Base-by-base conservation (phyloP, 2,113 vertebrate species). In the Pygathrix nemaeus region DNA sequence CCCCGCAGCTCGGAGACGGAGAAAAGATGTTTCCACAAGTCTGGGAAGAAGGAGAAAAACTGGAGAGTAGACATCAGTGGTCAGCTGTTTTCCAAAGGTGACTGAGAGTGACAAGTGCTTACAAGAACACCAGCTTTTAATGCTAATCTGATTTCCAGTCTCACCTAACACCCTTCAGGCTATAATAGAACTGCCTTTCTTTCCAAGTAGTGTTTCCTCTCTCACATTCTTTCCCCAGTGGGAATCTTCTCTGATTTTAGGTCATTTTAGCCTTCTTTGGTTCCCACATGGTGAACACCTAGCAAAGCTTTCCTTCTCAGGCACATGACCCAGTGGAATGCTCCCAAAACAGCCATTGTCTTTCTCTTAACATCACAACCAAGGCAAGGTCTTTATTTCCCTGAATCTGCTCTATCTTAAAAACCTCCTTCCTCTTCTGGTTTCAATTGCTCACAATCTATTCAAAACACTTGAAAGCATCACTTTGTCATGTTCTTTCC, bases 351-450 rank as follows among this genome's bases (percentile, higher is more conserved):
- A 45, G 8, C 43, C 57, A 13, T 4, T 70, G 43, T 90, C 57
- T 96, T 7, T 0, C 32, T 80, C 38, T 68, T 87, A 45, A 30
- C 25, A 27, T 72, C 2, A 3, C 50, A 88, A 52, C 73, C 45
- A 81, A 73, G 94, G 55, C 48, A 73, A 93, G 30, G 76, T 78
- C 57, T 90, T 96, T 38, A 73, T 57, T 92, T 84, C 40, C 18
- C n/a, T 57, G 43, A 86, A 66, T 45, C 68, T n/a, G 17, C 17
- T 83, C 83, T 95, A 9, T 48, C 40, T 96, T 93, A 45, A 92
- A 93, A 90, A 25, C 12, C 13, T 93, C 32, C 59, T 57, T 97
- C 70, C 70, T 72, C 72, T 61, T 90, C 45, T 90, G 72, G 14
- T 85, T 90, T 95, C 50, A 81, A 8, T 61, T 30, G 75, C 43